Conservation (phyloP, 2,888 invertebrate species). For the Drosophila macrospina region DNA sequence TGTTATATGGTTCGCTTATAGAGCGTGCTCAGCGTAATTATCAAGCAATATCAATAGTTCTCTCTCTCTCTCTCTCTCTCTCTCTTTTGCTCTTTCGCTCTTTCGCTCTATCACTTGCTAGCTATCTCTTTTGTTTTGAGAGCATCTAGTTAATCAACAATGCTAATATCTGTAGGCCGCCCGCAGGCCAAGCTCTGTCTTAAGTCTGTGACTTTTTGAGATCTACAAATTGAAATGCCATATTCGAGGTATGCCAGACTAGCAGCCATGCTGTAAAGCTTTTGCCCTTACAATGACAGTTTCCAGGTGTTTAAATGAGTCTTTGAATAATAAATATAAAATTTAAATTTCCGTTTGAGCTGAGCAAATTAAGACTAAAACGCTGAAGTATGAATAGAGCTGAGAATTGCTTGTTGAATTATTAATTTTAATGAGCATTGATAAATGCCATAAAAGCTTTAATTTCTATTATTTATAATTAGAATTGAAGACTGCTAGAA, state of each 20-base stretch:
- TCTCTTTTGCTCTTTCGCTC: not conserved
- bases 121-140: conserved; percentile 5
- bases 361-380: too few species aligned
- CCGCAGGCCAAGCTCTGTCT: conserved; percentile 59
- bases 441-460: too few species aligned
- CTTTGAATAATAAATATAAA: too few species aligned
- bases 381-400: too few species aligned
- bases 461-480: too few species aligned
- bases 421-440: too few species aligned
- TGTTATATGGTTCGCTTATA: conserved; percentile 9
- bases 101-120: not conserved
- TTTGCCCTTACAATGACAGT: not conserved
- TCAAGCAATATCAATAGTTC: conserved; percentile 50
- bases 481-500: too few species aligned
- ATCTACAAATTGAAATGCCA: conserved; percentile 22
- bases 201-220: conserved; percentile 22
- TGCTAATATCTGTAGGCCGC: conserved; percentile 70
- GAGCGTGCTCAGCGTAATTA: conserved; percentile 56
- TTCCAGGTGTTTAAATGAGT: too few species aligned
- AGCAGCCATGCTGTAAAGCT: conserved; percentile 3
- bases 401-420: too few species aligned
- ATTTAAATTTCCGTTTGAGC: too few species aligned
- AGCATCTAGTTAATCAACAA: conserved; percentile 62
- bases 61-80: not conserved
- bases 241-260: not conserved